Evolutionary conservation across 2,888 invertebrate genomes (phyloP).

Genomic region (Hedya salicella): DNA sequence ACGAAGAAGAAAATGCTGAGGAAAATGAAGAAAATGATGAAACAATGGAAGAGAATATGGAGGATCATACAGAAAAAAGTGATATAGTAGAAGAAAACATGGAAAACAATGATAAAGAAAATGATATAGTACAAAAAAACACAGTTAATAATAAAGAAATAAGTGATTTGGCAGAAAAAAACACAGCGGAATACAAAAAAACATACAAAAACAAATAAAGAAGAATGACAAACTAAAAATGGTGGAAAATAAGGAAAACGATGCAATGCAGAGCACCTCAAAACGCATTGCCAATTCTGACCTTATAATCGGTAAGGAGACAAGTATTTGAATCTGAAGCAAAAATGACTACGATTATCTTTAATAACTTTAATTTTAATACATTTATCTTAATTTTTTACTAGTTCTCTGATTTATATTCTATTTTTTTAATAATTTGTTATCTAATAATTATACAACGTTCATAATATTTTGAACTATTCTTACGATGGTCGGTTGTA

Average conservation of each 20-base stretch:
- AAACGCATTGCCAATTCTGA: not conserved
- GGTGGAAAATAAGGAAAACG: conserved; percentile 3
- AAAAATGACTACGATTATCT: not conserved
- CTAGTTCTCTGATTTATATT: not conserved
- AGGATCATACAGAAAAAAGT: not conserved
- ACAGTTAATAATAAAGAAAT: not conserved
- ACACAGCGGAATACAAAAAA: not conserved
- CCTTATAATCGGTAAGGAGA: not conserved
- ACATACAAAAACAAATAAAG: too few relatives aligned
- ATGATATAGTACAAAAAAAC: not conserved
- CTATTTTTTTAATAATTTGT: not conserved
- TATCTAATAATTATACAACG: too few relatives aligned
- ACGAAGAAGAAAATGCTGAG: conserved; percentile 1
- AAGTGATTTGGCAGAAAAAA: not conserved
- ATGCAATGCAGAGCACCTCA: conserved; percentile 5
- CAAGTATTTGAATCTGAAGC: not conserved
- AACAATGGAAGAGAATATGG: not conserved
- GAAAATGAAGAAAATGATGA: conserved; percentile 7
- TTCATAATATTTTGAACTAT: too few relatives aligned
- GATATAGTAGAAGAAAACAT: not conserved
- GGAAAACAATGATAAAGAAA: conserved; percentile 2
- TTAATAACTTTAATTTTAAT: conserved; percentile 2
- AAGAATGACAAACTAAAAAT: too few relatives aligned
- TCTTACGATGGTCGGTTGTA: too few relatives aligned
- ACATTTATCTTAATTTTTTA: not conserved